Conservation (phyloP, 2,113 vertebrate species). For the Anthoscopus minutus region DNA sequence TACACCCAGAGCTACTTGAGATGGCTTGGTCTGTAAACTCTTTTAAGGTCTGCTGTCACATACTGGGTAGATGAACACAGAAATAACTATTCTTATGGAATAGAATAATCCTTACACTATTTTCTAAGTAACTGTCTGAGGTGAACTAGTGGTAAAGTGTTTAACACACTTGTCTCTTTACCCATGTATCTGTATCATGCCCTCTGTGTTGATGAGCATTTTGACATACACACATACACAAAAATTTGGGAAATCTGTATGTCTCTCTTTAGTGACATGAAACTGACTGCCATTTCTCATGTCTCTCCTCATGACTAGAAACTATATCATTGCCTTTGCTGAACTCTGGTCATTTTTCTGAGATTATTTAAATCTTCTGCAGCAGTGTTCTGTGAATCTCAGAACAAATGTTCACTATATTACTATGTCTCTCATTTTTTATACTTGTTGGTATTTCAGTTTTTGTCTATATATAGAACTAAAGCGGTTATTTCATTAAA, state of each 20-base stretch:
- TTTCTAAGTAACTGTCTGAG: background rate
- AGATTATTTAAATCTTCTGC: background rate
- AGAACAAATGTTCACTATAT: background rate
- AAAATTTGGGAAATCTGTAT: background rate
- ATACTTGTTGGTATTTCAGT: background rate
- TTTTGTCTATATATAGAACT: background rate
- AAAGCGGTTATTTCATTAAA: background rate
- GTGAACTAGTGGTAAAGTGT: background rate
- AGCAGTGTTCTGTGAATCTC: background rate
- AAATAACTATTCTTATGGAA: background rate
- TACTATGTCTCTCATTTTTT: background rate
- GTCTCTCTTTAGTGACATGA: background rate
- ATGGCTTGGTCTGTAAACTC: background rate
- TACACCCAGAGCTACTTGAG: background rate
- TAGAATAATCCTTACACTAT: background rate
- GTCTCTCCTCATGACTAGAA: background rate
- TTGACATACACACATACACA: background rate
- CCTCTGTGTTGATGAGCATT: background rate
- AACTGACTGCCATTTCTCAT: background rate
- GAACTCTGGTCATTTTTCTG: background rate
- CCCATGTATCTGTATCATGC: background rate
- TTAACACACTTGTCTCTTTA: background rate
- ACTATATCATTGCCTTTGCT: background rate
- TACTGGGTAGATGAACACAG: background rate
- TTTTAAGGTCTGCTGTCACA: background rate